phyloP scores from a whole-genome alignment of 2,888 invertebrate species.

The Oscheius onirici region DNA sequence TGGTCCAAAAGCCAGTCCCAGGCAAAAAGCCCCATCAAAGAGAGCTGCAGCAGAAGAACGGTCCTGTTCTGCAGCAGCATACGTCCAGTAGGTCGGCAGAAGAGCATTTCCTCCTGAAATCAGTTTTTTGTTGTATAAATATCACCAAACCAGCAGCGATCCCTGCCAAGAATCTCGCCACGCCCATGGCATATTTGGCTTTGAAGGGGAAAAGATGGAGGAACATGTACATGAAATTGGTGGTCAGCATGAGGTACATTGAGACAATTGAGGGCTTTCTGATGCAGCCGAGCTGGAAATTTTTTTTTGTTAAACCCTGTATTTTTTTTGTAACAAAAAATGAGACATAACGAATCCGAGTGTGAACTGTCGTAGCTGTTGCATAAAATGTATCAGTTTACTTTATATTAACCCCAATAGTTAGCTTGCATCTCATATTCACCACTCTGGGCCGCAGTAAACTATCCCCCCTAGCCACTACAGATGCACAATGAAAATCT shows the following conservation, averaged over 20 bases:
- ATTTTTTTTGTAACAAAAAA: no score
- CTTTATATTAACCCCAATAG: background rate
- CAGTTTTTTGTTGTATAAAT: no score
- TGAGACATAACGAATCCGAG: background rate
- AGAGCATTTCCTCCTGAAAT: conserved; percentile 40
- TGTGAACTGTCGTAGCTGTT: background rate
- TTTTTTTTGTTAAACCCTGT: no score
- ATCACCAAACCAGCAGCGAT: conserved; percentile 32
- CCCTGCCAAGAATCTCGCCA: conserved; percentile 26
- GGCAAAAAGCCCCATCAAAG: conserved; percentile 38
- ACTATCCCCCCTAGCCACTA: no score
- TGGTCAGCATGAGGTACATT: conserved; percentile 28
- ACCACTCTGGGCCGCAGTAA: no score
- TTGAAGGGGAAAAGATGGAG: background rate
- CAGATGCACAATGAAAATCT: no score
- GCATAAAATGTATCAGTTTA: background rate
- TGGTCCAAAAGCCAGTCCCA: conserved; percentile 39
- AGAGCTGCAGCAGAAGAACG: conserved; percentile 37
- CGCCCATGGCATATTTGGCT: conserved; percentile 7
- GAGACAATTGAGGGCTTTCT: conserved; percentile 28
- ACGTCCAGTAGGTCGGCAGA: conserved; percentile 44
- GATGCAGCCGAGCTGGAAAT: conserved; percentile 30
- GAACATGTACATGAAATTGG: conserved; percentile 29
- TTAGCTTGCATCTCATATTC: background rate
- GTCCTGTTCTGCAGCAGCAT: conserved; percentile 34